These are phyloP conservation scores for Macropis europaea DNA, from an alignment of 2,888 invertebrate genomes.

Conservation along the genomic window DNA sequence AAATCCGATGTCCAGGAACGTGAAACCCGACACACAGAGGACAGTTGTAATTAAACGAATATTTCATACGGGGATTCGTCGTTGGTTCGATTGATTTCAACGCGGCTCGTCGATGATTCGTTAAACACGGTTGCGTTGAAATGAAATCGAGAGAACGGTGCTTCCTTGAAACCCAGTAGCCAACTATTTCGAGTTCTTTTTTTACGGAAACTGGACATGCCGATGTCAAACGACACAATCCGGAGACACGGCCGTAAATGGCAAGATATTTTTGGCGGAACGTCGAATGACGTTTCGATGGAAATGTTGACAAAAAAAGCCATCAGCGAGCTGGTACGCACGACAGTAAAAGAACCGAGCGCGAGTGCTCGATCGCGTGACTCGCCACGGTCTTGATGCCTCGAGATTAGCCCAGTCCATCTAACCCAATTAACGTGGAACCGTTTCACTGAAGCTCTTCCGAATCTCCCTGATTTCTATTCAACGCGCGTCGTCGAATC, in stretches of 20 bases:
- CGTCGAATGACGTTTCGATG: neutral
- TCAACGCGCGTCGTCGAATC: neutral
- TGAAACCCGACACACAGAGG: neutral
- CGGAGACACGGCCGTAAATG: no score
- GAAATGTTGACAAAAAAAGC: neutral
- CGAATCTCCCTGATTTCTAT: slow-evolving; percentile 2
- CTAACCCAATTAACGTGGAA: slow-evolving; percentile 64
- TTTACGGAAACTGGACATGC: neutral
- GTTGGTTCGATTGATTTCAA: neutral
- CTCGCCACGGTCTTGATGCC: slow-evolving; percentile 45
- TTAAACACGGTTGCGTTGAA: neutral
- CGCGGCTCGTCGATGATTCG: neutral
- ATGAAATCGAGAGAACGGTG: neutral
- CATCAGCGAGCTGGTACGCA: slow-evolving; percentile 22
- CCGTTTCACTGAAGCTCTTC: slow-evolving; percentile 46
- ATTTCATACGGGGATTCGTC: slow-evolving; percentile 2
- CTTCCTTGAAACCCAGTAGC: no score
- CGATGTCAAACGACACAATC: neutral
- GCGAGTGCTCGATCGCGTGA: slow-evolving; percentile 52
- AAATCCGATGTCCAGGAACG: neutral
- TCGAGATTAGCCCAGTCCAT: slow-evolving; percentile 64
- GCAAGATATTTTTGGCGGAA: no score
- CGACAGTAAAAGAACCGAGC: slow-evolving; percentile 22
- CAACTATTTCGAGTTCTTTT: neutral
- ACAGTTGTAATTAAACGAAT: slow-evolving; percentile 11